Evolutionary conservation across 2,888 invertebrate species (phyloP), one percentile per base, ranked within the genome.

Genomic region (Noctuana brunneofusca): DNA sequence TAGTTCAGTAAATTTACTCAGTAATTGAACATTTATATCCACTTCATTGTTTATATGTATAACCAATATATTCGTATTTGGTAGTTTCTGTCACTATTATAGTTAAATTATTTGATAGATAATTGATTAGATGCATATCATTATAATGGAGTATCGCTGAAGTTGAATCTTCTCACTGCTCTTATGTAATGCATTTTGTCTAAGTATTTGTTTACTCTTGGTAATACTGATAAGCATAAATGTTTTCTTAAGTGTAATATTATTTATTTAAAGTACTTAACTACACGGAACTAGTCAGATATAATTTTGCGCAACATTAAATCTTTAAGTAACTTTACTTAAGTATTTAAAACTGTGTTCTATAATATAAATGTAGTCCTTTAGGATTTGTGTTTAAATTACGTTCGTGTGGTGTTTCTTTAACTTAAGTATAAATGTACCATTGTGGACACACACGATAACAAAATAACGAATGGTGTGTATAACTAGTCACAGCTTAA

Each of bases 181-280:
- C 83, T 79, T 81, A 80, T 77, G 80, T 77, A 80, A 85, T 87
- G 89, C 89, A 89, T 89, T 89, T 87, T 79, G 75, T 82, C 72
- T 79, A 84, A 83, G 72, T 74, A 68, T 64, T 58, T 62, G 63
- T 77, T 76, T 79, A 78, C 78, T 81, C 81, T 80, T 78, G 77
- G 80, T 76, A 76, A 80, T 87, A 84, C 80, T 79, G 79, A 71
- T 89, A 90, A 90, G 89, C 83, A 86, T 89, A 89, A 88, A 90
- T 87, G 84, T 87, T 87, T 49, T 85, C 82, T 81, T 89, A 89
- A 86, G 80, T 84, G 80, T 86, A 83, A 80, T 84, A 60, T 46
- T 85, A 88, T 89, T 90, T 91, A 89, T 89, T 90, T 83, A 86
- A 91, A 86, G 90, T 92, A 92, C 92, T 92, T 92, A 92, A 89